Base-by-base conservation (phyloP, 2,888 invertebrate genomes). In the Chesias legatella region DNA sequence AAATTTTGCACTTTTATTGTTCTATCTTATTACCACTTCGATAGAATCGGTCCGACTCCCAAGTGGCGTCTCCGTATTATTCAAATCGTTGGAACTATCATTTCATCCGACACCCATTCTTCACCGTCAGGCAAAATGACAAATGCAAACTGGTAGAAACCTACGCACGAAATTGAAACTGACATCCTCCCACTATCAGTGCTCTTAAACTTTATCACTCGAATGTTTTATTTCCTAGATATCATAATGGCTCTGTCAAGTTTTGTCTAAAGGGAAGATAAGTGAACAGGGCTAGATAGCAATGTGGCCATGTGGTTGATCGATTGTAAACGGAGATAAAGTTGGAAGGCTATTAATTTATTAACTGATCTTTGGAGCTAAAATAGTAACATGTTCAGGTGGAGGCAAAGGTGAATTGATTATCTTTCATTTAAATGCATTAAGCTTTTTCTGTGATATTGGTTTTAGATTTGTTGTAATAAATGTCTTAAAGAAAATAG, bases 301-400 rank as follows among this genome's bases (percentile, higher is more conserved):
- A 24, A 28, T 27, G 56, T 56, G 56, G 38, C 46, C 43, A 47
- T 52, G 51, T 53, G 52, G 63, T 70, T 67, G 75, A 82, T 79
- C 71, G 79, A 84, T 83, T 65, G 63, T 67, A 54, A 65, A 61
- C 58, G 57, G 58, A 73, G 81, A 82, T 81, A 82, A 75, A 67
- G 58, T 53, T 52, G 60, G 67, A 63, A 61, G 63, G 62, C 65
- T 75, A 82, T 84, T 79, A 79, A 80, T 84, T 79, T 74, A 65
- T 73, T 79, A 78, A 7, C 10, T 22, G 11, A 34, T 11, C 9
- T 9, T 27, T 9, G 3, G 10, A 27, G 25, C 21, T 10, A 26
- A 7, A 17, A 17, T 17, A 3, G 13, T 17, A 3, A 17, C 2
- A 5, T 5, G 5, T 17, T 17, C 13, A 17, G 5, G 3, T 17